Evolutionary conservation across 2,113 vertebrate genomes (phyloP).

Genomic region (Tor tambroides): DNA sequence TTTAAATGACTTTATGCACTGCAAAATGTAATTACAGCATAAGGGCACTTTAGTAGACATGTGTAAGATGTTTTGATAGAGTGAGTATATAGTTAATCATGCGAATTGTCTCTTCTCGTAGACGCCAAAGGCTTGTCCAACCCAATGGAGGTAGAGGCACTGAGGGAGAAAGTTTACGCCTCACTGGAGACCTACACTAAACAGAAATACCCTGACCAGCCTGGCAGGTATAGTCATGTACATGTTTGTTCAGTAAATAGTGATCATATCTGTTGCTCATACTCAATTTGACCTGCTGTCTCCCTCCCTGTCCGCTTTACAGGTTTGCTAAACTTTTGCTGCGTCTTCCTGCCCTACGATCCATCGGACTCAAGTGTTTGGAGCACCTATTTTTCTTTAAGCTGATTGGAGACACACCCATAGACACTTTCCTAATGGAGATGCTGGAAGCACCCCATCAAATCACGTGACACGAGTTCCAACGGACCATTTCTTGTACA

Average conservation of each 20-base stretch:
- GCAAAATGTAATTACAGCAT: not conserved
- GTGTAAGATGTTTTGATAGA: not conserved
- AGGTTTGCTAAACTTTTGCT: conserved; percentile 95
- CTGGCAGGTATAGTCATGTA: conserved; percentile 83
- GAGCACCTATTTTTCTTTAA: conserved; percentile 99
- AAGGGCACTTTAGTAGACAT: not conserved
- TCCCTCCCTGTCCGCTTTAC: conserved; percentile 2
- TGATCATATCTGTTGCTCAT: too few relatives aligned
- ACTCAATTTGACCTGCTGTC: not conserved
- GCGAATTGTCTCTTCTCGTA: conserved; percentile 59
- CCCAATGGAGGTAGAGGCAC: conserved; percentile 86
- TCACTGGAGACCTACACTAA: conserved; percentile 95
- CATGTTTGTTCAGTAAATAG: not conserved
- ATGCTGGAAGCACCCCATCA: conserved; percentile 95
- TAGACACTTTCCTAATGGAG: conserved; percentile 98
- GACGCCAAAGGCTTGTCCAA: conserved; percentile 96
- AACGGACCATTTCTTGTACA: conserved; percentile 67
- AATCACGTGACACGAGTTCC: conserved; percentile 84
- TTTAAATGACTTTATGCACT: too few relatives aligned
- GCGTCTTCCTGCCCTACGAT: conserved; percentile 89
- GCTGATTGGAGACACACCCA: conserved; percentile 95
- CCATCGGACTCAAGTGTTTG: conserved; percentile 93
- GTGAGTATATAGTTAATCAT: not conserved
- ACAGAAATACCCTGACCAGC: conserved; percentile 94
- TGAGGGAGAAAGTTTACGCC: conserved; percentile 94